phyloP scores from a whole-genome alignment of 2,797 vertebrate genomes.

The Sarcoramphus papa region DNA sequence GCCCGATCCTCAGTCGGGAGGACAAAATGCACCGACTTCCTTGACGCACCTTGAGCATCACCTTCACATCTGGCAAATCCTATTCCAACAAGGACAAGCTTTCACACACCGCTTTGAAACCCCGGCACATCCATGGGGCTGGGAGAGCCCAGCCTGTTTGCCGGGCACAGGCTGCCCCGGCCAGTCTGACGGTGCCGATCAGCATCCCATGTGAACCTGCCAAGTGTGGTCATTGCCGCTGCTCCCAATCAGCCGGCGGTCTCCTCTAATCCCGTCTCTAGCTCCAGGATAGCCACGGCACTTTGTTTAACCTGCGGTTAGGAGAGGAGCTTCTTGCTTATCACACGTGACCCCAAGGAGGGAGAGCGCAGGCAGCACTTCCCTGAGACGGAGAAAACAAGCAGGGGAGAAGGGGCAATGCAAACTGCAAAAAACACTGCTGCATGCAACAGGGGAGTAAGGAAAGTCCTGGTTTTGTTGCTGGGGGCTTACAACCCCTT shows the following conservation, averaged over 20 bases:
- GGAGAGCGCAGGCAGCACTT: not conserved
- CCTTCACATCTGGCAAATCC: not conserved
- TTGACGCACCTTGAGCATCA: not conserved
- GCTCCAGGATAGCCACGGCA: not conserved
- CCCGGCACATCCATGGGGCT: fast-evolving
- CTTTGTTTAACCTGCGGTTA: conserved; percentile 28
- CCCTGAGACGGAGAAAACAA: not conserved
- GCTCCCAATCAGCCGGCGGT: conserved; percentile 15
- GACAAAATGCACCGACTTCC: not conserved
- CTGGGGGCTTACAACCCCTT: not conserved
- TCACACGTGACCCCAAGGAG: not conserved
- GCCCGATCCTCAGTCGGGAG: not conserved
- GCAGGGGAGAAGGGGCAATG: not conserved
- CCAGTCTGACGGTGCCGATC: not conserved
- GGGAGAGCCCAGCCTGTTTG: not conserved
- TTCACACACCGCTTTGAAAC: fast-evolving
- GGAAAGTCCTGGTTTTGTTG: not conserved
- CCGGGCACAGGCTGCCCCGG: not conserved
- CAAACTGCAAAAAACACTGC: not conserved
- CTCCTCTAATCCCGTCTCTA: conserved; percentile 23
- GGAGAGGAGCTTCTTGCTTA: not conserved
- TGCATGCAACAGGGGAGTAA: fast-evolving
- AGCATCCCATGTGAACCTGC: not conserved
- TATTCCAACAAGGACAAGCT: not conserved
- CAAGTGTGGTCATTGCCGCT: not conserved